Evolutionary conservation across 2,888 invertebrate genomes (phyloP), one percentile per base, ranked within the genome.

Genomic region (Linyphia triangularis): DNA sequence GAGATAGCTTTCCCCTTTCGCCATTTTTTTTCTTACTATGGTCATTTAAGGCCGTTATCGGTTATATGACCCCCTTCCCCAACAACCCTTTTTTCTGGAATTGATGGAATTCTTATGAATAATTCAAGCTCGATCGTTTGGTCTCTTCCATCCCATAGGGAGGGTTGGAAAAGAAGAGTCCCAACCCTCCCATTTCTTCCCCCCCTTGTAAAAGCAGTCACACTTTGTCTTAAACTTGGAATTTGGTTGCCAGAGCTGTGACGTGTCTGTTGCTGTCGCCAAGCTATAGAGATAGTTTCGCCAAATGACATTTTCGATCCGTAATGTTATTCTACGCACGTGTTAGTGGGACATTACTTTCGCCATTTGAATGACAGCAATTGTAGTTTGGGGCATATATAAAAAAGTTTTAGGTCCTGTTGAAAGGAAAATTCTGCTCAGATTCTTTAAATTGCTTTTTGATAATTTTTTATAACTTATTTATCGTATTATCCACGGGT

Each of bases 101-200:
- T 69, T 51, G 69, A 70, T 59, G 69, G 43, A 57, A 59, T 69
- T 37, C 59, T 70, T 69, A 81, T 81, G 81, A 81, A 81, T 81
- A 51, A 81, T 81, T 81, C 69, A 81, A 70, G 24, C 37, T 70
- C 59, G 57, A 70, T 70, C 81, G 69, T 69, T 81, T 59, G 51
- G 33, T 59, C 59, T 57, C 69, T 81, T 69, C 43, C 19, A 13
- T 26, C 59, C 57, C 40, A 30, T 37, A 22, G 37, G 65, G 33
- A 13, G 28, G 51, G 24, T 16, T 16, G 51, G 30, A 51, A 16
- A 51, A 28, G 30, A n/a, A 10, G 22, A 26, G 22, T 30, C 37
- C 26, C 28, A 7, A 19, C 37, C 26, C 65, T 4, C 28, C 51
- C 24, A 37, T 30, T 59, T 37, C 28, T 7, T 28, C 37, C 26